A percentile compares a stretch with the other conserved stretches of the same genome.
Evolutionary conservation across 2,113 vertebrate genomes (phyloP).

Genomic region (Excalfactoria chinensis): DNA sequence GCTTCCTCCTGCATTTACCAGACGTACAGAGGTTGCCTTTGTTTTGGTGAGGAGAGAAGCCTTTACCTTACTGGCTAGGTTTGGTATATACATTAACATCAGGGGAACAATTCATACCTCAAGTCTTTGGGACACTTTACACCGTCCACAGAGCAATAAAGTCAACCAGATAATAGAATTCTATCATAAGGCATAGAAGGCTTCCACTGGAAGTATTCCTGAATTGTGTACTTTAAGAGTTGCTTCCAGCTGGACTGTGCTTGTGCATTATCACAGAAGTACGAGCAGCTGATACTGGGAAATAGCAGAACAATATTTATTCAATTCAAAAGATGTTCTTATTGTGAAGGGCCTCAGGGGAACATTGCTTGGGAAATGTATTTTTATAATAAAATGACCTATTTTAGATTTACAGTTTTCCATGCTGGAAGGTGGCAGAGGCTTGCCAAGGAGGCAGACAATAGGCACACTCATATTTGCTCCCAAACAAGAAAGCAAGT

Average conservation of each 20-base stretch:
- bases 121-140: background rate
- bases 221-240: background rate
- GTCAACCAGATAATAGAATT: background rate
- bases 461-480: background rate
- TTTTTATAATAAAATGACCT: conserved; percentile 40
- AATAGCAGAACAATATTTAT: background rate
- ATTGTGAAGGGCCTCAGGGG: background rate
- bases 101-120: background rate
- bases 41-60: background rate
- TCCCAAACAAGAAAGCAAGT: background rate
- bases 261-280: background rate
- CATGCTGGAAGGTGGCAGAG: background rate
- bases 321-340: conserved; percentile 8
- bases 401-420: conserved; percentile 44
- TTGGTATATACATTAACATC: rapidly evolving
- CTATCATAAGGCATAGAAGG: background rate
- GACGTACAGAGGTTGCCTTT: background rate
- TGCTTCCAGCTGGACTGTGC: background rate
- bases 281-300: background rate
- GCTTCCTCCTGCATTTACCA: background rate
- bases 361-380: conserved; percentile 37
- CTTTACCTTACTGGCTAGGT: background rate
- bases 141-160: background rate
- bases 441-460: background rate
- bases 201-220: background rate